Evolutionary conservation across 2,888 invertebrate species (phyloP), one percentile per base, ranked within the genome.

Genomic region (Tethea ocularis): DNA sequence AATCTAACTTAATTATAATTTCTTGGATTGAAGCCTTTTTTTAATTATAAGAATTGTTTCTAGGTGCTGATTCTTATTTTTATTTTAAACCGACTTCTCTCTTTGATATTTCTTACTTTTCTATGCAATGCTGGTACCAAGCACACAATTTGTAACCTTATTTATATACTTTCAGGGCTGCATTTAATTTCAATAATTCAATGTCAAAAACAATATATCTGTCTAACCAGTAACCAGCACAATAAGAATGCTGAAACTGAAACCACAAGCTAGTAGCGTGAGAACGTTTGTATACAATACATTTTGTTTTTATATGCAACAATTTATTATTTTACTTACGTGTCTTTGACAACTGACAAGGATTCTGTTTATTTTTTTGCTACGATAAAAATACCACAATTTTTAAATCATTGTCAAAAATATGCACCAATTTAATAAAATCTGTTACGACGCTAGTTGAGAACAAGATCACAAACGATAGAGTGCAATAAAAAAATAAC

Each of bases 241-340:
- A 33, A 53, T 33, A 53, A 41, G 8, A 41, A 17, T 0, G 17
- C 15, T 38, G n/a, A n/a, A 53, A 33, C 53, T 20, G 3, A 33
- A 54, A 54, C 54, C 54, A 20, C 53, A 54, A 54, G 22, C 11
- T 36, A 33, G 36, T 36, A 33, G 33, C 54, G 13, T 54, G 54
- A 20, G 33, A 13, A 54, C 24, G 33, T 13, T 33, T 54, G 29
- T 29, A 54, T 15, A 53, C 2, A 33, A 53, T 33, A 33, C 52
- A 29, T 53, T 53, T 53, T 26, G 4, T 36, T 33, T 20, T 46
- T n/a, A 46, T 20, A 46, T 46, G 20, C 46, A 20, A 46, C 10
- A 6, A 41, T 41, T 17, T 41, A 17, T 41, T 3, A n/a, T 41
- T 41, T 17, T n/a, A 38, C 29, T 15, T 38, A n/a, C 7, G 6